A percentile compares a stretch with the other conserved stretches of the same genome.
These are phyloP conservation scores for Candoia aspera DNA, from an alignment of 2,113 vertebrate genomes.

Conservation along the genomic window DNA sequence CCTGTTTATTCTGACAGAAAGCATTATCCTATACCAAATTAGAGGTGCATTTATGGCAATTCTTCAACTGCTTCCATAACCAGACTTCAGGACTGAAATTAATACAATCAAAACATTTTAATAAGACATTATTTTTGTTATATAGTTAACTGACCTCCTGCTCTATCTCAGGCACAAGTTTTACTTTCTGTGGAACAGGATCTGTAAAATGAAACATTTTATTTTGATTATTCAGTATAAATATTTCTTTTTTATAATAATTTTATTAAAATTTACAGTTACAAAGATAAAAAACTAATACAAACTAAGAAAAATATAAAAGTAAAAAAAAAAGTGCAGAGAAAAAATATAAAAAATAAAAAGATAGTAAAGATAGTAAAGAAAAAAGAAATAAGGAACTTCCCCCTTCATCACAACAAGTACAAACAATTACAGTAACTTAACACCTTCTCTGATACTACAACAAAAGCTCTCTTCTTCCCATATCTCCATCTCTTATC, in stretches of 20 bases:
- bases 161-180: constrained; percentile 64
- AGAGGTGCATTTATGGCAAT: background rate
- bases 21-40: background rate
- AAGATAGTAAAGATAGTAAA: background rate
- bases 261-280: background rate
- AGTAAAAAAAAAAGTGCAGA: background rate
- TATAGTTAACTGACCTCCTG: constrained; percentile 75
- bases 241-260: background rate
- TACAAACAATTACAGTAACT: background rate
- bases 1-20: background rate
- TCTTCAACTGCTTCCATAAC: background rate
- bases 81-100: background rate
- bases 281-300: background rate
- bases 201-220: constrained; percentile 72
- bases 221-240: constrained; percentile 18
- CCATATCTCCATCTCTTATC: background rate
- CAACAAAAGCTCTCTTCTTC: background rate
- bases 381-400: background rate
- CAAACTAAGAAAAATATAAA: background rate
- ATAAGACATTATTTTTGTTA: background rate
- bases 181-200: constrained; percentile 66
- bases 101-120: background rate
- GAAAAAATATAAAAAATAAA: background rate
- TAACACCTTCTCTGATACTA: background rate
- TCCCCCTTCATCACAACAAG: background rate